A percentile compares a stretch with the other conserved stretches of the same genome.
phyloP scores from a whole-genome alignment of 2,113 vertebrate genomes.

The Scophthalmus maximus region DNA sequence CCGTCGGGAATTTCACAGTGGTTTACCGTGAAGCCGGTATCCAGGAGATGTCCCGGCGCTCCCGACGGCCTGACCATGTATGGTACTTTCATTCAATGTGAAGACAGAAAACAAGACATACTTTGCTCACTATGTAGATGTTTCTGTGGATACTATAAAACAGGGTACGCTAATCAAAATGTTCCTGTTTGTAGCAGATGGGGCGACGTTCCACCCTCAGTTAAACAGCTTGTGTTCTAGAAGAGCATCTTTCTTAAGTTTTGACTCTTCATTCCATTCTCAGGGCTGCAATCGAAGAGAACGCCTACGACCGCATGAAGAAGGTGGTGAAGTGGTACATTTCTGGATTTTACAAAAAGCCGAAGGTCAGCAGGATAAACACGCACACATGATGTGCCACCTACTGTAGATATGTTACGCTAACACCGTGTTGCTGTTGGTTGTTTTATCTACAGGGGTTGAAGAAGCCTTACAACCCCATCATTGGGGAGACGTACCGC shows the following conservation, averaged over 20 bases:
- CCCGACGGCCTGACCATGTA: no score
- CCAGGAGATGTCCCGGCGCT: no score
- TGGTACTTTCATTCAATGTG: no score
- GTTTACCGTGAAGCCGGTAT: no score
- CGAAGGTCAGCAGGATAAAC: slow-evolving; percentile 85
- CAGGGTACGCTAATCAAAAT: not conserved
- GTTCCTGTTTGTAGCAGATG: not conserved
- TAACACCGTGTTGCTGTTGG: not conserved
- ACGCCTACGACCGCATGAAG: slow-evolving; percentile 96
- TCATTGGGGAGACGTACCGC: slow-evolving; percentile 96
- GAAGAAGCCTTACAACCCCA: slow-evolving; percentile 99
- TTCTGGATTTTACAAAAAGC: slow-evolving; percentile 99
- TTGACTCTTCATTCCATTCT: slow-evolving; percentile 12
- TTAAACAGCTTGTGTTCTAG: not conserved
- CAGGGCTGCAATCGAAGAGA: slow-evolving; percentile 96
- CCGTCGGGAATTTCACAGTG: no score
- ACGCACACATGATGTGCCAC: not conserved
- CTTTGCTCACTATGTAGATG: not conserved
- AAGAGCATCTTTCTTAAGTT: not conserved
- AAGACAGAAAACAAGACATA: no score
- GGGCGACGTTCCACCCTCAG: not conserved
- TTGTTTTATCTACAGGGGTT: slow-evolving; percentile 84
- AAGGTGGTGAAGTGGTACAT: slow-evolving; percentile 99
- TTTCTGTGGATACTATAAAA: not conserved
- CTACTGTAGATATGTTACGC: not conserved